These are phyloP conservation scores for Diachasmimorpha longicaudata DNA, from an alignment of 1,140 invertebrate species.

Conservation along the genomic window DNA sequence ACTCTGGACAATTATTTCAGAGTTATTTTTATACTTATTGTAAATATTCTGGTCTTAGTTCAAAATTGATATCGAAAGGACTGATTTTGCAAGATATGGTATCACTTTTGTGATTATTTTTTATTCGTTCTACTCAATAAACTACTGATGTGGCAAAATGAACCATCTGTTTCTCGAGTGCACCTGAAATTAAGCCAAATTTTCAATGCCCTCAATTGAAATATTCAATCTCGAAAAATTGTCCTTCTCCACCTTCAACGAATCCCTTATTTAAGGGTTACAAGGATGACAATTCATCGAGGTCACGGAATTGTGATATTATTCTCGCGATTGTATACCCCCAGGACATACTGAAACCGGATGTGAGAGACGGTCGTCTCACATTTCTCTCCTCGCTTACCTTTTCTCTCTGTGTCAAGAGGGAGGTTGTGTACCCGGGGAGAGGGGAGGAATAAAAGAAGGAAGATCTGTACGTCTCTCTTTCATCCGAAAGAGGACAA, in stretches of 20 bases:
- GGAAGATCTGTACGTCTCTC: not conserved
- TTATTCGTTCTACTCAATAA: too few species aligned
- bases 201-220: too few species aligned
- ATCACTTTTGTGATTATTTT: too few species aligned
- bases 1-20: too few species aligned
- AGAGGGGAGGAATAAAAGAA: not conserved
- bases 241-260: not conserved
- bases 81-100: too few species aligned
- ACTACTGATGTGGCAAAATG: too few species aligned
- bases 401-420: slow-evolving; percentile 11
- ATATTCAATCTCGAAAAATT: too few species aligned
- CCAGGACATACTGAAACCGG: not conserved
- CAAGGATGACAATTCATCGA: not conserved
- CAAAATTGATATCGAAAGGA: too few species aligned
- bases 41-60: too few species aligned
- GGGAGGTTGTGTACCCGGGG: not conserved
- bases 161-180: too few species aligned
- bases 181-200: too few species aligned
- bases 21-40: too few species aligned
- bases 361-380: slow-evolving; percentile 5
- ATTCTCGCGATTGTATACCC: not conserved
- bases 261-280: not conserved
- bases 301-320: not conserved
- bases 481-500: slow-evolving; percentile 7
- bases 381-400: slow-evolving; percentile 14